A percentile compares a stretch with the other conserved stretches of the same genome.
Conservation (phyloP, 2,113 vertebrate genomes). For the Atractosteus spatula region DNA sequence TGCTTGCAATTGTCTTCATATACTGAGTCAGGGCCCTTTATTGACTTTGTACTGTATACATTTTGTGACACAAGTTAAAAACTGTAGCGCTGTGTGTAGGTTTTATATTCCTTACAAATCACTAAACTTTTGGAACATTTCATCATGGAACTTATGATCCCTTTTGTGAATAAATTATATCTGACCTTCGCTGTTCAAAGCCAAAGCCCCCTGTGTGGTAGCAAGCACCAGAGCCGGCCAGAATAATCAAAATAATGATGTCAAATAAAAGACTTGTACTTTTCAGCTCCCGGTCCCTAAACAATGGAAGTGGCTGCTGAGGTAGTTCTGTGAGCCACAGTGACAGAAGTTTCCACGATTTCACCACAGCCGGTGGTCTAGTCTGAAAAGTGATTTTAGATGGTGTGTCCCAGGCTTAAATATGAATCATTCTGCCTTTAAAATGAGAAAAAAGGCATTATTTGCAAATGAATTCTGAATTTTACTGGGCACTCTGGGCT, state of each 20-base stretch:
- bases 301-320: conserved; percentile 75
- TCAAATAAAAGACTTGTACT: conserved; percentile 68
- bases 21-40: not conserved
- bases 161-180: too few relatives aligned
- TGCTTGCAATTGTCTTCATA: not conserved
- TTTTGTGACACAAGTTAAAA: not conserved
- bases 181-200: not conserved
- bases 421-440: too few relatives aligned
- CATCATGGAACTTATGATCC: too few relatives aligned
- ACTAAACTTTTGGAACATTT: not conserved
- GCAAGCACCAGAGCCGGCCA: conserved; percentile 68
- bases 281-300: conserved; percentile 77
- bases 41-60: not conserved
- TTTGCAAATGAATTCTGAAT: too few relatives aligned
- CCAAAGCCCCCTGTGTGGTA: conserved; percentile 68
- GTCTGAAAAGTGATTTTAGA: too few relatives aligned
- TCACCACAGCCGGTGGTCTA: conserved; percentile 23
- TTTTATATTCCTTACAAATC: not conserved
- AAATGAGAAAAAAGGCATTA: too few relatives aligned
- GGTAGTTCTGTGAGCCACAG: conserved; percentile 67
- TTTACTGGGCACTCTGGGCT: too few relatives aligned
- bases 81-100: not conserved
- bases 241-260: conserved; percentile 74
- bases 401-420: too few relatives aligned
- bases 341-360: conserved; percentile 73